Evolutionary conservation across 2,888 invertebrate species (phyloP).

Genomic region (Platypus cylindrus): DNA sequence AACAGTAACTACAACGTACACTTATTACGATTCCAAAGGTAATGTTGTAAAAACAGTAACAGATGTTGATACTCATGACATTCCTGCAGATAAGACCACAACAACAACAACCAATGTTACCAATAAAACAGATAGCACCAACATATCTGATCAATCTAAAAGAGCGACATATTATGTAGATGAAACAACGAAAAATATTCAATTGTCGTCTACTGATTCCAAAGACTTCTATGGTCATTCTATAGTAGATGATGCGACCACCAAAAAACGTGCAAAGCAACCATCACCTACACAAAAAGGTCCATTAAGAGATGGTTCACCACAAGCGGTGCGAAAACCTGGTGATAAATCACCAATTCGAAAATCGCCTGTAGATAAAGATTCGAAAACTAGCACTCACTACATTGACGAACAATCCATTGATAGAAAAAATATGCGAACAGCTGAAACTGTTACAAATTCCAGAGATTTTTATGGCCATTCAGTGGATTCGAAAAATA

Average conservation of each 20-base stretch:
- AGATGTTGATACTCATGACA: slow-evolving; percentile 23
- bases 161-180: slow-evolving; percentile 8
- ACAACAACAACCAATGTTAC: slow-evolving; percentile 2
- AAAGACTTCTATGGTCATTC: slow-evolving; percentile 22
- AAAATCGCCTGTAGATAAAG: slow-evolving; percentile 4
- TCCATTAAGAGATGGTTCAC: no score
- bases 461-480: slow-evolving; percentile 22
- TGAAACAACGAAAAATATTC: background rate
- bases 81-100: slow-evolving; percentile 12
- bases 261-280: background rate
- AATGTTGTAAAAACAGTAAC: slow-evolving; percentile 30
- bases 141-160: slow-evolving; percentile 9
- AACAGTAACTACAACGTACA: slow-evolving; percentile 28
- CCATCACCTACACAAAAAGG: no score
- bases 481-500: slow-evolving; percentile 21
- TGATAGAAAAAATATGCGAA: slow-evolving; percentile 22
- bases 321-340: no score
- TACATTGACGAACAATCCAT: slow-evolving; percentile 19
- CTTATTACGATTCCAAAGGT: slow-evolving; percentile 33
- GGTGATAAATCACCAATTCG: slow-evolving; percentile 4
- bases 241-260: slow-evolving; percentile 1
- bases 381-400: slow-evolving; percentile 6
- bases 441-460: slow-evolving; percentile 21
- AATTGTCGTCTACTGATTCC: slow-evolving; percentile 20
- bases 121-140: slow-evolving; percentile 3